These are phyloP conservation scores for Ischnura elegans DNA, from an alignment of 2,888 invertebrate species.

Conservation along the genomic window DNA sequence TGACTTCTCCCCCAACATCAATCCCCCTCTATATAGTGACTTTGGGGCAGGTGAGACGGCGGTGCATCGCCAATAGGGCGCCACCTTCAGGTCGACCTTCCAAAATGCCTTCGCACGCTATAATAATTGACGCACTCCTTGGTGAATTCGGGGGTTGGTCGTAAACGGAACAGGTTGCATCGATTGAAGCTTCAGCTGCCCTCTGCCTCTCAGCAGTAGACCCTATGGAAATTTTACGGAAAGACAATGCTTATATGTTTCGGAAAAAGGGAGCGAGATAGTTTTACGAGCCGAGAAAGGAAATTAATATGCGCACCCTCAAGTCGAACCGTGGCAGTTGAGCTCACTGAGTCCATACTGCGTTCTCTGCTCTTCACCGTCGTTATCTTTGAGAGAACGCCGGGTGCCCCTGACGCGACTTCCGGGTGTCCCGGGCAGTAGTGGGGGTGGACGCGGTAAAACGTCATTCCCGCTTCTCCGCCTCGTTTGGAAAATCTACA, in stretches of 20 bases:
- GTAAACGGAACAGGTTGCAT: neutral
- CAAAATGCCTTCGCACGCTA: neutral
- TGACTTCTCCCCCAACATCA: neutral
- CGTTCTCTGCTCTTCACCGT: neutral
- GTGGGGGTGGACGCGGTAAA: neutral
- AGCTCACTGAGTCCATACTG: neutral
- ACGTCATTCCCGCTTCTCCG: neutral
- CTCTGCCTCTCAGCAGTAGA: neutral
- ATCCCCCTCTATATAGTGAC: neutral
- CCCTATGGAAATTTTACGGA: neutral
- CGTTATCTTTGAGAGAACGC: neutral
- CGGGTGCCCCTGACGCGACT: neutral
- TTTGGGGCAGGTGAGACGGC: neutral
- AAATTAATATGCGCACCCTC: neutral
- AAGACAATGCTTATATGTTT: neutral
- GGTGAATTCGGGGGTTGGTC: neutral
- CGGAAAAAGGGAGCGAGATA: neutral
- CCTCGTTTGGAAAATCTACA: no score
- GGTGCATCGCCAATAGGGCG: neutral
- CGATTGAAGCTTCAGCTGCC: neutral
- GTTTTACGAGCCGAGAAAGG: neutral
- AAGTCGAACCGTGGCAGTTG: neutral
- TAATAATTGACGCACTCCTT: neutral
- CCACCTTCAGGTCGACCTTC: neutral
- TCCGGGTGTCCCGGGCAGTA: constrained; percentile 11